These are phyloP conservation scores for Microtus montanus DNA, from an alignment of 2,113 vertebrate genomes.

Conservation along the genomic window DNA sequence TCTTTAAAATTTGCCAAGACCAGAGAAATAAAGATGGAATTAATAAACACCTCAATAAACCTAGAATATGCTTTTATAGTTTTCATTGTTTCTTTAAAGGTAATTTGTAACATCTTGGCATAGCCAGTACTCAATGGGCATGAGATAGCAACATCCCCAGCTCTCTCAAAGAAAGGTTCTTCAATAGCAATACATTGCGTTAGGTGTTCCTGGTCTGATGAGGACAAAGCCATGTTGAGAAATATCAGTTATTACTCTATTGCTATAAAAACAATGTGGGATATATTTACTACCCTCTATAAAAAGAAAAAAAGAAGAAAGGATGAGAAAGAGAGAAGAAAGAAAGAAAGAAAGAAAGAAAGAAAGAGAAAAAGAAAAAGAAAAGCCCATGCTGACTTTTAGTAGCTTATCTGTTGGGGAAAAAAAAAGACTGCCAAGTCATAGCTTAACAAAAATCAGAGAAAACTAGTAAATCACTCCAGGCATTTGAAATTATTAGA, in stretches of 20 bases:
- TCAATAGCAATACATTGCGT: background rate
- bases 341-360: background rate
- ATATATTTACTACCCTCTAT: background rate
- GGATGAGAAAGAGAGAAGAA: background rate
- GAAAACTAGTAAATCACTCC: conserved; percentile 82
- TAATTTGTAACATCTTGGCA: background rate
- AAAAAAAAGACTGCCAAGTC: background rate
- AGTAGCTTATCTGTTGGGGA: background rate
- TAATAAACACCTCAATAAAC: background rate
- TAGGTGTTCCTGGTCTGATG: background rate
- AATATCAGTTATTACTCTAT: background rate
- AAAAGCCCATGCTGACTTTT: background rate
- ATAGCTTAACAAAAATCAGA: conserved; percentile 72
- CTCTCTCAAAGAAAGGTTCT: background rate
- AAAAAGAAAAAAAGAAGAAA: background rate
- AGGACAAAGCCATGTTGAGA: background rate
- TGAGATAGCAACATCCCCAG: background rate
- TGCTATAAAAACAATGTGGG: background rate
- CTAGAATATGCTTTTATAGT: background rate
- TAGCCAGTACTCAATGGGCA: background rate
- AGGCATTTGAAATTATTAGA: conserved; percentile 80
- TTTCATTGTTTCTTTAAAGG: conserved; percentile 14
- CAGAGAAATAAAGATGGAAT: background rate
- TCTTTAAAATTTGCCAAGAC: background rate
- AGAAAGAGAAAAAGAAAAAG: background rate